A percentile compares a stretch with the other conserved stretches of the same genome.
Evolutionary conservation across 2,113 vertebrate species (phyloP).

Genomic region (Clinocottus analis): DNA sequence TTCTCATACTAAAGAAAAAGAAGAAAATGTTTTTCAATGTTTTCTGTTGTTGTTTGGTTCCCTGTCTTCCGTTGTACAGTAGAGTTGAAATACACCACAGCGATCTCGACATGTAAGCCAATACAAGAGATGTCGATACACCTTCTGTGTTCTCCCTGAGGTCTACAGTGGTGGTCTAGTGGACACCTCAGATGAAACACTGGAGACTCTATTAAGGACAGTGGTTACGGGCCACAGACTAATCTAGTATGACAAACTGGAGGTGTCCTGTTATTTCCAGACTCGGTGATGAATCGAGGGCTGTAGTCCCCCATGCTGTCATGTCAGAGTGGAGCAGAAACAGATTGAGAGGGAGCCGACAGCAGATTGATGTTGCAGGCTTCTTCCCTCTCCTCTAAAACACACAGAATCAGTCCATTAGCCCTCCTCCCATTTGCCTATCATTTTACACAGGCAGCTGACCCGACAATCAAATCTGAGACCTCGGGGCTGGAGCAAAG

Average conservation of each 20-base stretch:
- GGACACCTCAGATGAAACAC: constrained; percentile 74
- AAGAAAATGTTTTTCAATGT: not conserved
- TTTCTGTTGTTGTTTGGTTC: not conserved
- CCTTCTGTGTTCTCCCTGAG: constrained; percentile 56
- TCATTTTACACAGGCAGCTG: constrained; percentile 60
- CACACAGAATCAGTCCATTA: constrained; percentile 78
- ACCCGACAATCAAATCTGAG: constrained; percentile 36
- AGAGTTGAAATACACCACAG: constrained; percentile 26
- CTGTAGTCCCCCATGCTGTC: constrained; percentile 81
- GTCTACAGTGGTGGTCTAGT: constrained; percentile 77
- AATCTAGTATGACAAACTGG: constrained; percentile 86
- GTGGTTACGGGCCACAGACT: constrained; percentile 85
- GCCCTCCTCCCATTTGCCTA: constrained; percentile 73
- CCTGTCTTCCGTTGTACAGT: constrained; percentile 2
- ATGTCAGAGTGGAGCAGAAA: constrained; percentile 82
- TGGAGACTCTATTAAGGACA: constrained; percentile 83
- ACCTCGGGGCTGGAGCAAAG: constrained; percentile 2
- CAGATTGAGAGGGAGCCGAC: constrained; percentile 81
- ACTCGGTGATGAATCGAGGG: constrained; percentile 82
- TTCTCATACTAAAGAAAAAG: constrained; percentile 19
- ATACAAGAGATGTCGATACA: constrained; percentile 58
- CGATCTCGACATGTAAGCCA: constrained; percentile 18
- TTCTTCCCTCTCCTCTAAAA: constrained; percentile 74
- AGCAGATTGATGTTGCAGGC: constrained; percentile 79
- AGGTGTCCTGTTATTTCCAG: constrained; percentile 85